Evolutionary conservation across 2,888 invertebrate genomes (phyloP), one percentile per base, ranked within the genome.

Genomic region (Plusia festucae): DNA sequence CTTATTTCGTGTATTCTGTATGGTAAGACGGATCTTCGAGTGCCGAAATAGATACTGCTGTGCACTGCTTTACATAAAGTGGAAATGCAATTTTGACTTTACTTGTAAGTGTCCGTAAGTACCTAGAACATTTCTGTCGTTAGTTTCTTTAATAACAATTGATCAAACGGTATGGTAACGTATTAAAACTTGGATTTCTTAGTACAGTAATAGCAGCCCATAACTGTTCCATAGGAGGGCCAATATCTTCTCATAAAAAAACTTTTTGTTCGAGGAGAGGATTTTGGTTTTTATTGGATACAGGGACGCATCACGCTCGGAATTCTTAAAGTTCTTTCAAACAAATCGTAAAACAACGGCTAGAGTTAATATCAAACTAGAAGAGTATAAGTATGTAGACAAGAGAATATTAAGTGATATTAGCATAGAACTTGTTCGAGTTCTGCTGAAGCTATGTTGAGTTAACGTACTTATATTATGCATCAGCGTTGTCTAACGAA

Each of bases 1-100:
- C 58, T 73, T 73, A 52, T 52, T 59, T 13, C 7, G 16, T 52
- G 24, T 73, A 68, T 16, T 69, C 68, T 68, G 57, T 60, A 46
- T 54, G 40, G n/a, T n/a, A n/a, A 34, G 40, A 40, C 40, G 5
- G n/a, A 40, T 40, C 40, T n/a, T 5, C 6, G n/a, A 40, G n/a
- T 34, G 15, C 30, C 30, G 11, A 30, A 34, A 34, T 30, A 30
- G 27, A 30, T 30, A 9, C 30, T 34, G 13, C 15, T 34, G 34
- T 34, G 15, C 5, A 34, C 13, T 34, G 34, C 3, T 34, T 34
- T 34, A 15, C 34, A 34, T 34, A 34, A 34, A 34, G 8, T 15
- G 15, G 15, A 15, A 34, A 34, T 15, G 34, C 5, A 1, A 15
- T 0, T 2, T 34, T 34, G 4, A 15, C 15, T 13, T 30, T 30